Conservation (phyloP, 2,888 invertebrate species). For the Lasioglossum morio region DNA sequence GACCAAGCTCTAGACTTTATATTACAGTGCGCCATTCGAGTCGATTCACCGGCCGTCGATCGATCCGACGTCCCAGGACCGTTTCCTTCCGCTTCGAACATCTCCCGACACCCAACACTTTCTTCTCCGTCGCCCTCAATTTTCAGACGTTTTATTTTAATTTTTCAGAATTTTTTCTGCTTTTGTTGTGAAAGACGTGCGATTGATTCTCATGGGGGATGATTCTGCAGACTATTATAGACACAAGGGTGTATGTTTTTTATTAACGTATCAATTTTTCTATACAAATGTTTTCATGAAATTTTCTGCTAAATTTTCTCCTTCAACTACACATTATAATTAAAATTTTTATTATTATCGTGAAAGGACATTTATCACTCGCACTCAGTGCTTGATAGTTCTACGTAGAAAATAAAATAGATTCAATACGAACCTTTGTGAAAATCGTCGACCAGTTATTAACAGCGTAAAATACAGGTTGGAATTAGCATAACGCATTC, state of each 20-base stretch:
- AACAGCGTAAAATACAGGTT: neutral
- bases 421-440: too few species aligned
- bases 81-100: conserved; percentile 25
- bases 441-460: too few species aligned
- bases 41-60: conserved; percentile 41
- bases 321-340: too few species aligned
- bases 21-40: conserved; percentile 75
- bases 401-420: too few species aligned
- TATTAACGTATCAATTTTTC: too few species aligned
- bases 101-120: neutral
- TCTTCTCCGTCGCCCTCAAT: neutral
- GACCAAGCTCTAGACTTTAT: conserved; percentile 79
- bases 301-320: too few species aligned
- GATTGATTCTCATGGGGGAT: neutral
- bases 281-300: too few species aligned
- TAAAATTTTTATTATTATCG: too few species aligned
- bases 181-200: neutral
- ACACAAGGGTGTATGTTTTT: too few species aligned
- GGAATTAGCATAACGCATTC: neutral
- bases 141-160: neutral
- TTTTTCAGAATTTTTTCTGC: neutral
- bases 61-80: conserved; percentile 46
- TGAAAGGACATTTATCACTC: too few species aligned
- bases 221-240: neutral
- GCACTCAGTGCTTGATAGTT: too few species aligned